These are phyloP conservation scores for Ditylenchus weischeri DNA, from an alignment of 2,888 invertebrate species.

Conservation along the genomic window DNA sequence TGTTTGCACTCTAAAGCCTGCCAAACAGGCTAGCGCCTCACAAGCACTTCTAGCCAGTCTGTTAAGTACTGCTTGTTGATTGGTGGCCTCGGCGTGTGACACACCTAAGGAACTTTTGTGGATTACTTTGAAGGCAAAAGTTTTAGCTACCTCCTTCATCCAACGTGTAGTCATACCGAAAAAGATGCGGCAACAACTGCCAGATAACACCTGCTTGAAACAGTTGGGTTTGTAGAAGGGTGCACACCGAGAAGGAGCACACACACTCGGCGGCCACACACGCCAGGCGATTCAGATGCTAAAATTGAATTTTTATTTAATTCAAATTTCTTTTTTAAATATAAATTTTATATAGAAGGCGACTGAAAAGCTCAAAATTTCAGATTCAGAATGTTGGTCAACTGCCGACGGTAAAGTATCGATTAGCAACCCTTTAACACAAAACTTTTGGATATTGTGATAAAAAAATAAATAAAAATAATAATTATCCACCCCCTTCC, in stretches of 20 bases:
- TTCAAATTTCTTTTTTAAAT: background rate
- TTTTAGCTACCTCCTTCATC: constrained; percentile 77
- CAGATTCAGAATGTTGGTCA: too few species aligned
- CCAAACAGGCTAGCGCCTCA: constrained; percentile 77
- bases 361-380: background rate
- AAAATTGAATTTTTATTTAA: constrained; percentile 22
- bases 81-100: constrained; percentile 48
- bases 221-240: constrained; percentile 78
- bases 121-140: constrained; percentile 1
- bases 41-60: constrained; percentile 82
- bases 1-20: constrained; percentile 68
- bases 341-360: background rate
- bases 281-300: constrained; percentile 79
- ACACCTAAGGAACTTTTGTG: constrained; percentile 38
- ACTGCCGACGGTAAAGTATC: too few species aligned
- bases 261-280: constrained; percentile 86
- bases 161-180: constrained; percentile 92
- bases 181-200: constrained; percentile 82
- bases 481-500: too few species aligned
- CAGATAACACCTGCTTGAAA: constrained; percentile 78
- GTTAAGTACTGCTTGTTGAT: constrained; percentile 82
- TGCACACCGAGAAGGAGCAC: constrained; percentile 80
- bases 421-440: too few species aligned
- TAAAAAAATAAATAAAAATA: too few species aligned
- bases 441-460: too few species aligned